These are phyloP conservation scores for Lithobates pipiens DNA, from an alignment of 2,797 vertebrate genomes.

Conservation along the genomic window DNA sequence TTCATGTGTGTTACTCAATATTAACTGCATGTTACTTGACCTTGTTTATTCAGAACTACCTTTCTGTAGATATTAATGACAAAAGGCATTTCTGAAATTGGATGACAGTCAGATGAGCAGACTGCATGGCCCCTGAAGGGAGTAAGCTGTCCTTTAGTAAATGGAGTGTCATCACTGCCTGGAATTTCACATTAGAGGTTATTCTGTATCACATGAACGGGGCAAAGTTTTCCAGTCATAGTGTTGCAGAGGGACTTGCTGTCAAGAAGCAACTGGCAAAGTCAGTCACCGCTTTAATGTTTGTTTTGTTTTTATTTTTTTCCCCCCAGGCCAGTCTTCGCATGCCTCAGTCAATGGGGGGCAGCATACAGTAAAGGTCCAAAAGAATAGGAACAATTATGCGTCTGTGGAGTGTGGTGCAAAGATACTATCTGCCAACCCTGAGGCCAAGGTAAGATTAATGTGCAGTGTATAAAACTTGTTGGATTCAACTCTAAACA, in stretches of 20 bases:
- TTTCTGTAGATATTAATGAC: slow-evolving; percentile 53
- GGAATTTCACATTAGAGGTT: background rate
- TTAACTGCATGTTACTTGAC: background rate
- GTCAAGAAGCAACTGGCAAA: background rate
- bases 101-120: slow-evolving; percentile 41
- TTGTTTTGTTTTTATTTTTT: background rate
- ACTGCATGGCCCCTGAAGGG: slow-evolving; percentile 7
- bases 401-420: slow-evolving; percentile 98
- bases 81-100: slow-evolving; percentile 26
- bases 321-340: slow-evolving; percentile 88
- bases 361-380: slow-evolving; percentile 88
- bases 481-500: background rate
- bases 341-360: slow-evolving; percentile 87
- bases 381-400: slow-evolving; percentile 98
- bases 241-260: background rate
- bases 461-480: background rate
- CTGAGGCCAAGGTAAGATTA: slow-evolving; percentile 91
- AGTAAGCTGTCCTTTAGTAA: slow-evolving; percentile 25
- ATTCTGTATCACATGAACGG: background rate
- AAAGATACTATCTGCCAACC: slow-evolving; percentile 96
- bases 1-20: background rate
- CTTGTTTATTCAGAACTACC: background rate
- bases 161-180: slow-evolving; percentile 4
- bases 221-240: background rate
- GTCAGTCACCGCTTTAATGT: background rate